phyloP scores from a whole-genome alignment of 2,113 vertebrate genomes.

The Otus sunia region DNA sequence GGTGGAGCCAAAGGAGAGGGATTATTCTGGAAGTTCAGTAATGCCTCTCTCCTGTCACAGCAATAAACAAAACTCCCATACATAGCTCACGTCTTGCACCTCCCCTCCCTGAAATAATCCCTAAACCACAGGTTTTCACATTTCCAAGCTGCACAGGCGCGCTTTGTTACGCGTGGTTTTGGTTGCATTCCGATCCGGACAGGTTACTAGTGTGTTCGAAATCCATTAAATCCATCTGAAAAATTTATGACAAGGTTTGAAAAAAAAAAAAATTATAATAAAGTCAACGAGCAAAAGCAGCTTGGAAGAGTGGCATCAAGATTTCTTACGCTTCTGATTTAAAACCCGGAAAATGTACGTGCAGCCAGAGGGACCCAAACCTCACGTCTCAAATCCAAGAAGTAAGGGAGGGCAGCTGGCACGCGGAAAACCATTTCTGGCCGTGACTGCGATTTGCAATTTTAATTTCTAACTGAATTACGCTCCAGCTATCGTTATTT shows the following conservation, averaged over 20 bases:
- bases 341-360: background rate
- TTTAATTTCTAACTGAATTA: background rate
- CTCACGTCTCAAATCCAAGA: background rate
- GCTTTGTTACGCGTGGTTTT: background rate
- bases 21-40: background rate
- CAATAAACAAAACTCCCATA: background rate
- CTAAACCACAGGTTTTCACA: background rate
- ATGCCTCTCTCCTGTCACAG: background rate
- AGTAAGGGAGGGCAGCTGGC: background rate
- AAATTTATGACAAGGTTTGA: background rate
- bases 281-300: background rate
- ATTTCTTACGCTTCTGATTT: background rate
- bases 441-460: background rate
- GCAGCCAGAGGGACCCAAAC: background rate
- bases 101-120: constrained; percentile 18
- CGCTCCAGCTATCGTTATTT: fast-evolving
- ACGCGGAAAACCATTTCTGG: background rate
- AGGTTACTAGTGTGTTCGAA: background rate
- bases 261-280: background rate
- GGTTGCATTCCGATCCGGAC: background rate
- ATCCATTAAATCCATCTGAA: background rate
- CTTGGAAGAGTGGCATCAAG: background rate
- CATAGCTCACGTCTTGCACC: background rate
- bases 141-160: background rate
- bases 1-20: background rate